Evolutionary conservation across 2,888 invertebrate species (phyloP).

Genomic region (Andrena hattorfiana): DNA sequence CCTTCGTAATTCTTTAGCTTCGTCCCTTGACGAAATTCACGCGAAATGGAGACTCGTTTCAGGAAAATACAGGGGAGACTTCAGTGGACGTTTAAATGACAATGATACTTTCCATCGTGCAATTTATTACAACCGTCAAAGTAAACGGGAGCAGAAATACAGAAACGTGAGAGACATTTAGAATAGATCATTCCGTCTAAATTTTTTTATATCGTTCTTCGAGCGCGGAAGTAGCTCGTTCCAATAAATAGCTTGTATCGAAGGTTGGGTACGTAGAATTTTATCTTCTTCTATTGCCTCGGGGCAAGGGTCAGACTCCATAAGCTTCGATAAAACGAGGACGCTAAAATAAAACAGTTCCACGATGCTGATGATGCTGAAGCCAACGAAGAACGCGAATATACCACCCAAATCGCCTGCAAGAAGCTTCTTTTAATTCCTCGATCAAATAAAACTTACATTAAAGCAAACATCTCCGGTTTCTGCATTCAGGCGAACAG

Average conservation of each 20-base stretch:
- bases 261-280: not conserved
- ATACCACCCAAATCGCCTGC: constrained; percentile 89
- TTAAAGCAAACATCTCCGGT: no score
- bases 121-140: not conserved
- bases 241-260: constrained; percentile 49
- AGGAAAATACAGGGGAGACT: not conserved
- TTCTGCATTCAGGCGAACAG: no score
- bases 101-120: not conserved
- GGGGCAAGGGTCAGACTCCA: not conserved
- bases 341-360: constrained; percentile 88
- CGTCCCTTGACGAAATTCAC: not conserved
- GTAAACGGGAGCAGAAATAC: not conserved
- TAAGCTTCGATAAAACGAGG: constrained; percentile 82
- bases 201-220: not conserved
- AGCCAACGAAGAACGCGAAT: constrained; percentile 88
- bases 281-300: not conserved
- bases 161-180: not conserved
- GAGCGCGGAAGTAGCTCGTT: constrained; percentile 51
- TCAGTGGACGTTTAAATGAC: not conserved
- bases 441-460: no score
- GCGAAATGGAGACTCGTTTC: not conserved
- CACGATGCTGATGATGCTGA: constrained; percentile 87
- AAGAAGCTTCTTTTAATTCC: constrained; percentile 66
- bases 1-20: not conserved
- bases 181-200: not conserved